Evolutionary conservation across 2,797 vertebrate genomes (phyloP).

Genomic region (Sebastolobus alascanus): DNA sequence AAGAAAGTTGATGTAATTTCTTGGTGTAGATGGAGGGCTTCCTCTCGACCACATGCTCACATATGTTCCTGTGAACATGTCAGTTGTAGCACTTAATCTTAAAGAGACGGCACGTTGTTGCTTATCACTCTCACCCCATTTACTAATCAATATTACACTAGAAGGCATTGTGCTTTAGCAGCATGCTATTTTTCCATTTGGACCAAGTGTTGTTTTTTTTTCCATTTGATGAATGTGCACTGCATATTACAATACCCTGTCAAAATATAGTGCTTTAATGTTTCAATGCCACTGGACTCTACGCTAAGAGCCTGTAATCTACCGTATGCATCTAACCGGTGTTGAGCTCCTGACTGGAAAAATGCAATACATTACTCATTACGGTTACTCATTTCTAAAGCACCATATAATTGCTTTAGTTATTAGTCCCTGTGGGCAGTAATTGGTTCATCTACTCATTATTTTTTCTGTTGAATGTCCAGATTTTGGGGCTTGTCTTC

Average conservation of each 20-base stretch:
- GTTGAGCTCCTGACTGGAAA: constrained; percentile 61
- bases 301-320: constrained; percentile 70
- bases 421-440: constrained; percentile 58
- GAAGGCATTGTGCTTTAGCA: constrained; percentile 54
- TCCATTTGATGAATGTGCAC: constrained; percentile 60
- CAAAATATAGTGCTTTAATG: constrained; percentile 65
- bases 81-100: constrained; percentile 31
- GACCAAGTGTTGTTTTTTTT: constrained; percentile 52
- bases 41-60: constrained; percentile 19
- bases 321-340: constrained; percentile 53
- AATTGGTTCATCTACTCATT: constrained; percentile 55
- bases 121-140: constrained; percentile 57
- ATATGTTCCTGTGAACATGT: constrained; percentile 7
- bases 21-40: constrained; percentile 63
- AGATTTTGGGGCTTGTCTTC: constrained; percentile 34
- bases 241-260: constrained; percentile 62
- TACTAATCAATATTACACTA: constrained; percentile 66
- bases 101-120: constrained; percentile 20
- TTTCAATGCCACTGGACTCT: constrained; percentile 70
- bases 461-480: constrained; percentile 52
- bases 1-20: constrained; percentile 55
- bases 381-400: constrained; percentile 68
- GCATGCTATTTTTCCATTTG: constrained; percentile 64
- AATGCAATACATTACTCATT: constrained; percentile 71
- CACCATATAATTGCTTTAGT: constrained; percentile 54